These are phyloP conservation scores for Caiman crocodilus DNA, from an alignment of 2,797 vertebrate species.

Conservation along the genomic window DNA sequence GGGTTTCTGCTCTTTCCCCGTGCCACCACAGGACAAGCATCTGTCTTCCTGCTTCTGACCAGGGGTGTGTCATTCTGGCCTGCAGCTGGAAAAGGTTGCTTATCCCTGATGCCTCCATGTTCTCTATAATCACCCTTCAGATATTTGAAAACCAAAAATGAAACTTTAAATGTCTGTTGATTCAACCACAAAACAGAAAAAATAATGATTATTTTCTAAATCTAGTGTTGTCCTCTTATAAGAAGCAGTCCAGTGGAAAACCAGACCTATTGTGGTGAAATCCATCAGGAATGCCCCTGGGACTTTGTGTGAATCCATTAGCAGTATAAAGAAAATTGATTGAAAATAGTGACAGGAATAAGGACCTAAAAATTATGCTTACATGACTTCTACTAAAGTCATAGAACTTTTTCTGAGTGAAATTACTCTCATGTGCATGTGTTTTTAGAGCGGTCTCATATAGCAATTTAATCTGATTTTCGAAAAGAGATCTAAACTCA, in stretches of 20 bases:
- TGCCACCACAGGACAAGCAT: no score
- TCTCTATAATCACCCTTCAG: no score
- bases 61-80: no score
- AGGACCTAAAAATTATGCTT: neutral
- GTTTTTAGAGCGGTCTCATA: neutral
- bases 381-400: neutral
- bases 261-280: neutral
- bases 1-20: no score
- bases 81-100: no score
- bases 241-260: neutral
- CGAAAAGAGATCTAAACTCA: neutral
- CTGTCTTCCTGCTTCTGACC: no score
- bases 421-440: constrained; percentile 13
- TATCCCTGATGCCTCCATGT: no score
- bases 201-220: neutral
- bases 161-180: no score
- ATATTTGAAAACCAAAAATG: no score
- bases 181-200: no score
- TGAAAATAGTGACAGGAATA: neutral
- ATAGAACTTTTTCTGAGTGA: neutral
- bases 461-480: neutral
- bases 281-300: neutral
- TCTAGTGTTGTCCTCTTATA: neutral
- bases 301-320: neutral
- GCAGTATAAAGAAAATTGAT: neutral